These are phyloP conservation scores for Pelodiscus sinensis DNA, from an alignment of 2,113 vertebrate species.

Conservation along the genomic window DNA sequence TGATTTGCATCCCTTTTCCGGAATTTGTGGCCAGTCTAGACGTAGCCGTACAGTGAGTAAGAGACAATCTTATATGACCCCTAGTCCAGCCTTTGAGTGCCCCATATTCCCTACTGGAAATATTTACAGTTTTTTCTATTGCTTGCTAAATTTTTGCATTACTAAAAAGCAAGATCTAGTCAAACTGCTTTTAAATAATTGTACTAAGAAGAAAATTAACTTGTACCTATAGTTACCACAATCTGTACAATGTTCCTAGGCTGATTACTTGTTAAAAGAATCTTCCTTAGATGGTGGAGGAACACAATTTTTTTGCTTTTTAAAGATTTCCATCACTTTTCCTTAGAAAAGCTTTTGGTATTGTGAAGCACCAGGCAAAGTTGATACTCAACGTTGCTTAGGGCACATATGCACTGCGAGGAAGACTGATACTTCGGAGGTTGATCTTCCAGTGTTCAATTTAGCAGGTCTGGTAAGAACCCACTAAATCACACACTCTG, in stretches of 20 bases:
- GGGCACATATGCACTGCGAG: too few relatives aligned
- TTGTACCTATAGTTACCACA: accelerated
- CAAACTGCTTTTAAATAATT: neutral
- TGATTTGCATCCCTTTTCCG: too few relatives aligned
- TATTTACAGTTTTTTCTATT: accelerated
- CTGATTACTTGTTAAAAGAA: slow-evolving; percentile 31
- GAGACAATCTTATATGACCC: neutral
- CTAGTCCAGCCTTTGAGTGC: neutral
- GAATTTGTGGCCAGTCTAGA: too few relatives aligned
- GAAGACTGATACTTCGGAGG: too few relatives aligned
- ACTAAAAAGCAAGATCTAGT: neutral
- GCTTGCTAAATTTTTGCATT: neutral
- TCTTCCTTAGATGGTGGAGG: slow-evolving; percentile 2
- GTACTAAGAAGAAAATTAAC: neutral
- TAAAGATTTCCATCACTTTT: neutral
- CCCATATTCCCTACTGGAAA: neutral
- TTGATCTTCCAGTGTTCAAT: too few relatives aligned
- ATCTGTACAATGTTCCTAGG: neutral
- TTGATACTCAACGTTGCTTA: slow-evolving; percentile 42
- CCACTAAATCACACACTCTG: too few relatives aligned
- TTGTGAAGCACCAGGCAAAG: neutral
- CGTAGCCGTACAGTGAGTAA: neutral
- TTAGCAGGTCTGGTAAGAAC: too few relatives aligned
- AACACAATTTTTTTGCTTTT: neutral
- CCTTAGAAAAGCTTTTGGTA: neutral